Evolutionary conservation across 2,113 vertebrate species (phyloP), one percentile per base, ranked within the genome.

Genomic region (Sminthopsis crassicaudata): DNA sequence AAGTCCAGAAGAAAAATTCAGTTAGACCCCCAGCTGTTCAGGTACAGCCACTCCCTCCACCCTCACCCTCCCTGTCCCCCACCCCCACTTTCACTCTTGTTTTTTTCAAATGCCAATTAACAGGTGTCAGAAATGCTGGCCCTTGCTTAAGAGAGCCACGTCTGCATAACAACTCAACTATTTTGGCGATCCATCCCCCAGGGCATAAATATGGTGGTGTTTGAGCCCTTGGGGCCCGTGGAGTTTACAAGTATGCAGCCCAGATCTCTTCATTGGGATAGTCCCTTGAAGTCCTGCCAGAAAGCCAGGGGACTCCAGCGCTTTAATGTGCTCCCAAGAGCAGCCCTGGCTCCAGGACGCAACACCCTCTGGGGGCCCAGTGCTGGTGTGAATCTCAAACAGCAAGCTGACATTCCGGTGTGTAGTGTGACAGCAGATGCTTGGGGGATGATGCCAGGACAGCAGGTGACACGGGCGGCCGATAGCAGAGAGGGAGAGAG

Each of bases 271-370:
- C 93, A 22, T 95, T 98, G 98, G 98, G 97, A 96, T 96, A 98
- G 97, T 93, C 98, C 98, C 99, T 99, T 99, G 99, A 99, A 99
- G 98, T 99, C 93, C 97, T 98, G 98, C 99, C 99, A 99, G 97
- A 95, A 97, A 54, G 97, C n/a, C 89, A 98, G 98, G 98, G 98
- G 98, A 99, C 98, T 98, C 98, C 97, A 91, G 96, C 91, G 97
- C 99, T 98, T 99, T 99, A 94, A 99, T 99, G 98, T 99, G 98
- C 94, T 98, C 98, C 98, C 98, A 98, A 98, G 98, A 97, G 94
- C 98, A 98, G 97, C 96, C 93, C 97, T 98, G 98, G 98, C 98
- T 98, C 98, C 97, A 30, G 95, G 95, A 98, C 98, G 96, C 97
- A 97, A 97, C 97, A 96, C 97, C 98, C 98, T 98, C 96, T 76